A percentile compares a stretch with the other conserved stretches of the same genome.
Evolutionary conservation across 35 echinoderm and acorn worm genomes (phyloP).

Genomic region (Ptychodera flava): DNA sequence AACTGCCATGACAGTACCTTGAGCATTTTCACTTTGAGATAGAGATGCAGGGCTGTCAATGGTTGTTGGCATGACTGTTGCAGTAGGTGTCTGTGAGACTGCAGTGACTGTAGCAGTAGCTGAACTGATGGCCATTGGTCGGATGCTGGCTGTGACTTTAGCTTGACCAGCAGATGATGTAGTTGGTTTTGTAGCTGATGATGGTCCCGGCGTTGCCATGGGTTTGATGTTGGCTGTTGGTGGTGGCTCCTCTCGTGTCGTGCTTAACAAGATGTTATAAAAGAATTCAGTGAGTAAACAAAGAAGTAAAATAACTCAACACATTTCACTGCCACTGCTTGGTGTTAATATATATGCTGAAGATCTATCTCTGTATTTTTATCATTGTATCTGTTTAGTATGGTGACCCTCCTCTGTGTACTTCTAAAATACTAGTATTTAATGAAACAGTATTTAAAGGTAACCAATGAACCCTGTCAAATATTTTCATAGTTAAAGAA

Average conservation of each 20-base stretch:
- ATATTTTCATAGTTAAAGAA: too few relatives aligned
- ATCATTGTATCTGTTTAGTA: too few relatives aligned
- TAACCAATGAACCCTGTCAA: too few relatives aligned
- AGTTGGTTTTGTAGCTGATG: slow-evolving; percentile 47
- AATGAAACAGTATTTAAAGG: too few relatives aligned
- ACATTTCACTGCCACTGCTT: neutral
- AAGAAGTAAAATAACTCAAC: neutral
- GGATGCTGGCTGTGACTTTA: slow-evolving; percentile 82
- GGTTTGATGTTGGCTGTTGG: slow-evolving; percentile 96
- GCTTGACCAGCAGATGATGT: slow-evolving; percentile 34
- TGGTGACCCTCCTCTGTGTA: too few relatives aligned
- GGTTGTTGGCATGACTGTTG: slow-evolving; percentile 93
- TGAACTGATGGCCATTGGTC: slow-evolving; percentile 82
- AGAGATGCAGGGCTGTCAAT: slow-evolving; percentile 23
- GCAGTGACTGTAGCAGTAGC: slow-evolving; percentile 46
- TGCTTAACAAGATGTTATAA: slow-evolving; percentile 31
- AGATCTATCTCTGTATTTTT: too few relatives aligned
- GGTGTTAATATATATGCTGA: neutral
- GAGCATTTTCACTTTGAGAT: neutral
- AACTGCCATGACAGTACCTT: neutral
- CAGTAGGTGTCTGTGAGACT: slow-evolving; percentile 66
- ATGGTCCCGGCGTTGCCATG: slow-evolving; percentile 61
- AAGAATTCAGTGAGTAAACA: neutral
- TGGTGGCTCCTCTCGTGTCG: slow-evolving; percentile 79
- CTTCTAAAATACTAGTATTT: too few relatives aligned